Percentiles rank a stretch among this genome's conserved stretches.
These are phyloP conservation scores for Eustalomyia histrio DNA, from an alignment of 2,888 invertebrate species.

Conservation along the genomic window DNA sequence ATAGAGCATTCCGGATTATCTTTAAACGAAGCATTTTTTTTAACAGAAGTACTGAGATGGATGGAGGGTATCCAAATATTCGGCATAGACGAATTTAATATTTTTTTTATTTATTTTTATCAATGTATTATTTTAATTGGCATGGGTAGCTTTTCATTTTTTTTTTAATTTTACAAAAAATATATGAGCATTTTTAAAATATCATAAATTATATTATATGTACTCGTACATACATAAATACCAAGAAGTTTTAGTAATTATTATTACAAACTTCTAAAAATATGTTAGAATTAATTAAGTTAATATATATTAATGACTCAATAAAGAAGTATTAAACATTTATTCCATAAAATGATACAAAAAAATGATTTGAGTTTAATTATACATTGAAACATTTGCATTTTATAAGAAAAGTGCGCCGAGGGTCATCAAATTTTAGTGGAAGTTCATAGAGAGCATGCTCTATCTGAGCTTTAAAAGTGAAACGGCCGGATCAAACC, in stretches of 20 bases:
- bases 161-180: slow-evolving; percentile 6
- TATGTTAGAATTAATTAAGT: slow-evolving; percentile 18
- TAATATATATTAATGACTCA: not conserved
- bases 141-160: slow-evolving; percentile 17
- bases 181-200: slow-evolving; percentile 32
- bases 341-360: not conserved
- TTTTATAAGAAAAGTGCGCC: too few relatives aligned
- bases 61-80: too few relatives aligned
- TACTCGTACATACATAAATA: slow-evolving; percentile 24
- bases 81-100: too few relatives aligned
- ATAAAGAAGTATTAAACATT: slow-evolving; percentile 23
- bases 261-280: slow-evolving; percentile 22
- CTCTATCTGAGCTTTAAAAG: too few relatives aligned
- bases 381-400: too few relatives aligned
- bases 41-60: too few relatives aligned
- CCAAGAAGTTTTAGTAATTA: slow-evolving; percentile 10
- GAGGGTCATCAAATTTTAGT: too few relatives aligned
- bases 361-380: not conserved
- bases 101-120: not conserved
- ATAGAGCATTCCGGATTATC: too few relatives aligned
- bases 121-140: slow-evolving; percentile 31
- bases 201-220: slow-evolving; percentile 22
- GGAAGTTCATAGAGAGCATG: too few relatives aligned
- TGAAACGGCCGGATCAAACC: too few relatives aligned
- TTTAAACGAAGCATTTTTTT: too few relatives aligned